Percentiles rank a stretch among this genome's conserved stretches.
Evolutionary conservation across 2,113 vertebrate species (phyloP).

Genomic region (Ahaetulla prasina): DNA sequence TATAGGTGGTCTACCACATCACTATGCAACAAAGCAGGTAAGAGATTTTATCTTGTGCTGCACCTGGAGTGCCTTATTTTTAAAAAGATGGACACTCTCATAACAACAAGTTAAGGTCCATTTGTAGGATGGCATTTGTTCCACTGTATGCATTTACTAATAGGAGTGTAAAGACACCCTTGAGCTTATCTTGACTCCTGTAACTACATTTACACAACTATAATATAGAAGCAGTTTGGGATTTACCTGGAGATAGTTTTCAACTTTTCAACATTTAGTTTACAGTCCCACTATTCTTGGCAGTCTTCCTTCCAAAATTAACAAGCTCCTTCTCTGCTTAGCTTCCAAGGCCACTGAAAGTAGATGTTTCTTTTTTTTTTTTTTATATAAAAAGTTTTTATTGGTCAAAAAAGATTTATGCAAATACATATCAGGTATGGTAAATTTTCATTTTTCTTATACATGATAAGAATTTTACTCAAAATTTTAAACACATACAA

Average conservation of each 20-base stretch:
- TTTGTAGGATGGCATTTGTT: background rate
- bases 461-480: no score
- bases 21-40: slow-evolving; percentile 67
- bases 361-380: no score
- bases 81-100: background rate
- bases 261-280: background rate
- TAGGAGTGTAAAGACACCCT: background rate
- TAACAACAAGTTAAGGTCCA: background rate
- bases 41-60: background rate
- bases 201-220: background rate
- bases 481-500: no score
- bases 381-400: no score
- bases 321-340: background rate
- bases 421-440: no score
- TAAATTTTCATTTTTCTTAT: no score
- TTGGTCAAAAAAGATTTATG: no score
- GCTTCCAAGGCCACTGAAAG: background rate
- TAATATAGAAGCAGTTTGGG: background rate
- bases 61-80: background rate
- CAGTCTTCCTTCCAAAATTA: background rate
- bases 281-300: background rate
- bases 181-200: background rate
- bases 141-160: background rate
- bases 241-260: background rate
- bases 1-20: slow-evolving; percentile 72